Evolutionary conservation across 37 sponge, comb jelly and placozoan genomes (phyloP).

Genomic region (Halichondria panicea): DNA sequence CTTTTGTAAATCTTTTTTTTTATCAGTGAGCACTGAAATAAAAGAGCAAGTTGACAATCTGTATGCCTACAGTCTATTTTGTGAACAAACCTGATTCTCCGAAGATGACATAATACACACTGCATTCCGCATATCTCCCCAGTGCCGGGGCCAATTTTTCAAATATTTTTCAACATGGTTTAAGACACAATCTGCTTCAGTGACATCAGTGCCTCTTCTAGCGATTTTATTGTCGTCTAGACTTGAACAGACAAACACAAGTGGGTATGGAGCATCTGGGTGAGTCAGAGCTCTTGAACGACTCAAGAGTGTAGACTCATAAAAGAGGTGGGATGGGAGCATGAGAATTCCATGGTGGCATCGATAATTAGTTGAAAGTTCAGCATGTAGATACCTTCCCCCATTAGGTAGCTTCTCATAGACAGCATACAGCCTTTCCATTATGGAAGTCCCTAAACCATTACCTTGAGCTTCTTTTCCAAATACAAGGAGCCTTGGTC

Average conservation of each 20-base stretch:
- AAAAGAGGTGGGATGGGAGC: slow-evolving; percentile 71
- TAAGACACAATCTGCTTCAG: slow-evolving; percentile 33
- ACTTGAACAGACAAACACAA: slow-evolving; percentile 29
- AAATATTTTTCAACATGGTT: slow-evolving; percentile 21
- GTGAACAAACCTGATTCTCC: slow-evolving; percentile 54
- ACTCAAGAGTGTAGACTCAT: slow-evolving; percentile 47
- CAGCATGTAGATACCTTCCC: background rate
- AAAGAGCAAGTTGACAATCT: background rate
- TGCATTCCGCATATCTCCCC: slow-evolving; percentile 27
- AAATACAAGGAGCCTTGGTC: slow-evolving; percentile 66
- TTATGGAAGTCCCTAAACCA: slow-evolving; percentile 61
- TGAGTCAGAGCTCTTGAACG: slow-evolving; percentile 6
- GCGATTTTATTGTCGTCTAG: background rate
- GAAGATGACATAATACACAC: slow-evolving; percentile 60
- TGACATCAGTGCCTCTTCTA: slow-evolving; percentile 1
- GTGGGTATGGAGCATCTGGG: slow-evolving; percentile 27
- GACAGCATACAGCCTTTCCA: slow-evolving; percentile 44
- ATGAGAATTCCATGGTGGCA: slow-evolving; percentile 54
- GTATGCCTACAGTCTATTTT: no score
- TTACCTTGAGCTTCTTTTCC: slow-evolving; percentile 54
- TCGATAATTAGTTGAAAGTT: slow-evolving; percentile 60
- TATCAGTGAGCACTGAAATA: slow-evolving; percentile 10
- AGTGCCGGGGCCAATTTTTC: slow-evolving; percentile 46
- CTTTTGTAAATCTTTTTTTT: background rate
- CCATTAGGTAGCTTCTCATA: slow-evolving; percentile 15